phyloP scores from a whole-genome alignment of 1,140 invertebrate species.

The Stratiolaelaps scimitus region DNA sequence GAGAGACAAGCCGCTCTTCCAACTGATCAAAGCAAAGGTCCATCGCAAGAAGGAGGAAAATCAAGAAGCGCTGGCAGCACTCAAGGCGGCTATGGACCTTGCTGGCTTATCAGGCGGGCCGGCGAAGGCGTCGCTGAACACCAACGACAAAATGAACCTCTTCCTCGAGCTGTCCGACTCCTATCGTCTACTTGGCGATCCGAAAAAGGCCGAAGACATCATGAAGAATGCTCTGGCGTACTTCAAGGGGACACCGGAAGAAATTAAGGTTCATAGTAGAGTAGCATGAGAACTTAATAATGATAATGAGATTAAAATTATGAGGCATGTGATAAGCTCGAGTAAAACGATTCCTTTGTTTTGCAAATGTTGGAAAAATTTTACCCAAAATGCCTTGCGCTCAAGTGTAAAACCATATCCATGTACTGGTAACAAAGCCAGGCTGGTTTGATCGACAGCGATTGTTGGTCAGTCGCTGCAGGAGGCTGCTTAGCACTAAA shows the following conservation, averaged over 20 bases:
- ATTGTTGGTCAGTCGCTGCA: too few relatives aligned
- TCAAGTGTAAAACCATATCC: too few relatives aligned
- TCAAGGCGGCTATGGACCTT: slow-evolving; percentile 54
- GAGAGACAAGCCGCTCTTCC: slow-evolving; percentile 74
- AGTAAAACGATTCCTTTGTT: too few relatives aligned
- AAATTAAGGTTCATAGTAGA: slow-evolving; percentile 42
- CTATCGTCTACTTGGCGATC: slow-evolving; percentile 53
- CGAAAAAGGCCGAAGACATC: slow-evolving; percentile 59
- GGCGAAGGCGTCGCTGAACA: slow-evolving; percentile 46
- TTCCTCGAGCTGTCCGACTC: slow-evolving; percentile 74
- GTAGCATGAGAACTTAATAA: background rate
- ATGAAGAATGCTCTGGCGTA: slow-evolving; percentile 70
- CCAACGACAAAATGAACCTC: slow-evolving; percentile 66
- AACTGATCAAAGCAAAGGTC: slow-evolving; percentile 68
- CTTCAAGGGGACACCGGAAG: slow-evolving; percentile 62
- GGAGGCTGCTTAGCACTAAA: too few relatives aligned
- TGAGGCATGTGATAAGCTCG: too few relatives aligned
- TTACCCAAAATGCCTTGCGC: too few relatives aligned
- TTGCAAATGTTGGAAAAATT: too few relatives aligned
- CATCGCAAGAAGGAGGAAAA: slow-evolving; percentile 60
- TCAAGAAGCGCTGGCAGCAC: slow-evolving; percentile 59
- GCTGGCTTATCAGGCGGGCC: slow-evolving; percentile 36
- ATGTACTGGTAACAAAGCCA: too few relatives aligned
- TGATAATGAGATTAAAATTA: background rate
- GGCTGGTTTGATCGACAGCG: too few relatives aligned